Percentiles rank a stretch among this genome's conserved stretches.
Conservation (phyloP, 2,888 invertebrate genomes). For the Drosophila yooni region DNA sequence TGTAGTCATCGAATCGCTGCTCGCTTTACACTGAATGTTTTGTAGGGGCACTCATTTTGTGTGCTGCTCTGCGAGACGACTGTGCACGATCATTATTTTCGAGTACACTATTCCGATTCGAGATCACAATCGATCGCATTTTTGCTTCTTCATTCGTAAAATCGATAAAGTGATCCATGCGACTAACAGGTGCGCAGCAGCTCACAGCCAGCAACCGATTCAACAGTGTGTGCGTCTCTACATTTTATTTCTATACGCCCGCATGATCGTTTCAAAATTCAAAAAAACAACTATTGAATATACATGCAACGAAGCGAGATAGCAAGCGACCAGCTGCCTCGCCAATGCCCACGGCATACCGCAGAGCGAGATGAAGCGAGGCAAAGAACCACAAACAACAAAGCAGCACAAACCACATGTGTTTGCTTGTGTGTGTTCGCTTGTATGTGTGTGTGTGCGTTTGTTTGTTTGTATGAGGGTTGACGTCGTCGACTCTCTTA, state of each 20-base stretch:
- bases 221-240: constrained; percentile 7
- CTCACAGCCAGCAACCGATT: constrained; percentile 22
- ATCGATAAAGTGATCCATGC: constrained; percentile 82
- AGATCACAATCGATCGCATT: constrained; percentile 79
- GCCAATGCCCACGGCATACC: constrained; percentile 11
- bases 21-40: background rate
- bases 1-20: constrained; percentile 4
- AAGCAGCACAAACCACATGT: constrained; percentile 14
- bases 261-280: constrained; percentile 69
- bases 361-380: constrained; percentile 39
- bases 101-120: constrained; percentile 63
- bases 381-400: constrained; percentile 51
- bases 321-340: constrained; percentile 10
- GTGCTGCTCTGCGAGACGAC: constrained; percentile 4
- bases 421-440: background rate
- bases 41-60: background rate
- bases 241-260: constrained; percentile 49
- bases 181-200: constrained; percentile 67
- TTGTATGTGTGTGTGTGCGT: background rate
- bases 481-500: constrained; percentile 51
- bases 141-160: constrained; percentile 78
- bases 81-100: constrained; percentile 55
- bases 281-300: constrained; percentile 39
- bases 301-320: constrained; percentile 42
- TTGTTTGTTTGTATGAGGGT: constrained; percentile 27